Evolutionary conservation across 2,888 invertebrate species (phyloP).

Genomic region (Lithophane leautieri): DNA sequence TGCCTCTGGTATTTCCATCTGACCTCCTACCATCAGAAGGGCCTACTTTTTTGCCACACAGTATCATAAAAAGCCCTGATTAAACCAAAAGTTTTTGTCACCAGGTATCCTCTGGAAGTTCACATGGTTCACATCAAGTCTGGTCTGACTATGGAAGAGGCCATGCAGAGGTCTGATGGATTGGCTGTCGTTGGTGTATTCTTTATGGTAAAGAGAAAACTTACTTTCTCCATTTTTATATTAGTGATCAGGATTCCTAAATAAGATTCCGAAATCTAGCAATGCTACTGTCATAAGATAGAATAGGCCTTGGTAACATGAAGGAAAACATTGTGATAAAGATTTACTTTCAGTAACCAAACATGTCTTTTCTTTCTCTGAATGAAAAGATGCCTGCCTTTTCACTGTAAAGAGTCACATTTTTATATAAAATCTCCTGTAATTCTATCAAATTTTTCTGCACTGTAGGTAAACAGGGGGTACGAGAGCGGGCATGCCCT

Average conservation of each 20-base stretch:
- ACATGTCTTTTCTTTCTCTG: not conserved
- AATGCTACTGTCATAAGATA: too few species aligned
- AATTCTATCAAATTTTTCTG: not conserved
- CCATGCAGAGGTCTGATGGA: slow-evolving; percentile 78
- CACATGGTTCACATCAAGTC: slow-evolving; percentile 85
- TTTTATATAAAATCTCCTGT: not conserved
- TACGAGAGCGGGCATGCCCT: slow-evolving; percentile 71
- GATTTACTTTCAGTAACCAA: not conserved
- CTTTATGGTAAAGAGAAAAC: slow-evolving; percentile 74
- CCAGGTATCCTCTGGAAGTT: slow-evolving; percentile 85
- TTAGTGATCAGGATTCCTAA: too few species aligned
- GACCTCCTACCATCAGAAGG: not conserved
- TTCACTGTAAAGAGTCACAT: not conserved
- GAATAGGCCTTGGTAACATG: too few species aligned
- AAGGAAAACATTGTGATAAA: too few species aligned
- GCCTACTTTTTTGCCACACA: not conserved
- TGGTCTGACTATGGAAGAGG: slow-evolving; percentile 78
- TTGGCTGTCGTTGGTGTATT: slow-evolving; percentile 81
- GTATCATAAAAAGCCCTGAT: not conserved
- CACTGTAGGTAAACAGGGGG: slow-evolving; percentile 70
- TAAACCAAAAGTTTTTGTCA: slow-evolving; percentile 6
- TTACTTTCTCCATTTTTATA: not conserved
- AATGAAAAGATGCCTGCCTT: not conserved
- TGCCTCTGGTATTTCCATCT: too few species aligned
- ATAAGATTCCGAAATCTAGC: too few species aligned